Percentiles rank a stretch among this genome's conserved stretches.
phyloP scores from a whole-genome alignment of 2,797 vertebrate genomes.

The Hypotaenidia okinawae region DNA sequence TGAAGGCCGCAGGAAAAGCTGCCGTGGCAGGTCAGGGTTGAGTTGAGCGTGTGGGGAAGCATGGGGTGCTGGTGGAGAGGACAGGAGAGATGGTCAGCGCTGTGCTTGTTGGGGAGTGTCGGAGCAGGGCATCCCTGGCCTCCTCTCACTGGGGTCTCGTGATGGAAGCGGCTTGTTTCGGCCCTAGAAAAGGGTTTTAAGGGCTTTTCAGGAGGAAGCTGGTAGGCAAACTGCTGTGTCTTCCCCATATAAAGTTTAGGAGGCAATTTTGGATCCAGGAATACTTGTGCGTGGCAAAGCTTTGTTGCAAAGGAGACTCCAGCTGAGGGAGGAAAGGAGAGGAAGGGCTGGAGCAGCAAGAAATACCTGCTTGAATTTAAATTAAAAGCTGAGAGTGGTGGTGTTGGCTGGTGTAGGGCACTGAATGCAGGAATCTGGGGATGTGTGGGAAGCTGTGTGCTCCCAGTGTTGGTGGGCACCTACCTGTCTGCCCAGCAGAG shows the following conservation, averaged over 20 bases:
- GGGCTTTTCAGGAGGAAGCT: neutral
- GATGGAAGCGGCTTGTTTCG: neutral
- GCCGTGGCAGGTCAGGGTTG: fast-evolving
- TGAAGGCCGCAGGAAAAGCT: neutral
- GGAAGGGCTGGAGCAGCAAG: fast-evolving
- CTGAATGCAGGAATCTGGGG: fast-evolving
- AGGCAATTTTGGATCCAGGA: neutral
- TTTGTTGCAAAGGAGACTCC: neutral
- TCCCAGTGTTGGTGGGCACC: neutral
- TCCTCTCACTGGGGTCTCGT: fast-evolving
- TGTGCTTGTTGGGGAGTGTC: neutral
- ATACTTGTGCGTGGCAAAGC: neutral
- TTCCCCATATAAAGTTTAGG: neutral
- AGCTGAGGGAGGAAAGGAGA: neutral
- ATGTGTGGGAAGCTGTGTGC: neutral
- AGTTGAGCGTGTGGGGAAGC: neutral
- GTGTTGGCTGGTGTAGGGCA: neutral
- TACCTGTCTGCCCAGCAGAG: fast-evolving
- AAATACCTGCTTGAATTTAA: neutral
- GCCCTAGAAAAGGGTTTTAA: neutral
- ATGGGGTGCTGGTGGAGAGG: neutral
- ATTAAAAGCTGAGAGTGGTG: fast-evolving
- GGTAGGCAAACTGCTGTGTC: neutral
- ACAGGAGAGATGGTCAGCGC: neutral
- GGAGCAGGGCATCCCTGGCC: too few relatives aligned